Conservation (phyloP, 2,888 invertebrate genomes). For the Noctuana brunneofusca region DNA sequence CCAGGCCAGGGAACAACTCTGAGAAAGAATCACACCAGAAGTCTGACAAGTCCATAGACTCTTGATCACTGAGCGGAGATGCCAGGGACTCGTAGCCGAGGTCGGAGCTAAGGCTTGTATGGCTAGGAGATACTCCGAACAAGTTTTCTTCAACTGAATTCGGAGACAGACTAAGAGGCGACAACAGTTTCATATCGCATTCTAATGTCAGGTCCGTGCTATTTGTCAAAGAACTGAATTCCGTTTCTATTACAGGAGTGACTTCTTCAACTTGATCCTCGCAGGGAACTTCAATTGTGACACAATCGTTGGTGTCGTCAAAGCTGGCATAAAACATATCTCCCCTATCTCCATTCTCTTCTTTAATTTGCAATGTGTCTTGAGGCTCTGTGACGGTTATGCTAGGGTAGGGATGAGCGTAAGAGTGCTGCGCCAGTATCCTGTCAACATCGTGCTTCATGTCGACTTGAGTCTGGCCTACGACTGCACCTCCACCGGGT, state of each 20-base stretch:
- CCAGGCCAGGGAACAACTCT: slow-evolving; percentile 89
- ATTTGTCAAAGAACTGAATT: slow-evolving; percentile 55
- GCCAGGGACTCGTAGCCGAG: slow-evolving; percentile 77
- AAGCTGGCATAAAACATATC: slow-evolving; percentile 88
- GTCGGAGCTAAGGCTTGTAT: slow-evolving; percentile 71
- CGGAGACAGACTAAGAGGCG: slow-evolving; percentile 70
- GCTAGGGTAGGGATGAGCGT: slow-evolving; percentile 76
- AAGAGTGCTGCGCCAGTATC: slow-evolving; percentile 78
- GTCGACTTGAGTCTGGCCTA: slow-evolving; percentile 50
- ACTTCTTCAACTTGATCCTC: slow-evolving; percentile 76
- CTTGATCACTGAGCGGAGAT: slow-evolving; percentile 75
- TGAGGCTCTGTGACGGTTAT: slow-evolving; percentile 42
- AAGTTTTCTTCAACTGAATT: slow-evolving; percentile 63
- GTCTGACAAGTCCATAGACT: slow-evolving; percentile 81
- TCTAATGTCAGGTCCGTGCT: slow-evolving; percentile 59
- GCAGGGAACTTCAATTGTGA: slow-evolving; percentile 87
- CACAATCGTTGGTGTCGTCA: slow-evolving; percentile 88
- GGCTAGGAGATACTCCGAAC: slow-evolving; percentile 68
- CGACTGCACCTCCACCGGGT: slow-evolving; percentile 86
- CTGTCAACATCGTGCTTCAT: slow-evolving; percentile 71
- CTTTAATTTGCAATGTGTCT: slow-evolving; percentile 54
- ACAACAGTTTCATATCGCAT: slow-evolving; percentile 73
- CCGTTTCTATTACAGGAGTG: slow-evolving; percentile 57
- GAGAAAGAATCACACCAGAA: slow-evolving; percentile 90
- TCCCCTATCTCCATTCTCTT: slow-evolving; percentile 70